phyloP scores from a whole-genome alignment of 1,140 invertebrate genomes.

The Drosophila willistoni region DNA sequence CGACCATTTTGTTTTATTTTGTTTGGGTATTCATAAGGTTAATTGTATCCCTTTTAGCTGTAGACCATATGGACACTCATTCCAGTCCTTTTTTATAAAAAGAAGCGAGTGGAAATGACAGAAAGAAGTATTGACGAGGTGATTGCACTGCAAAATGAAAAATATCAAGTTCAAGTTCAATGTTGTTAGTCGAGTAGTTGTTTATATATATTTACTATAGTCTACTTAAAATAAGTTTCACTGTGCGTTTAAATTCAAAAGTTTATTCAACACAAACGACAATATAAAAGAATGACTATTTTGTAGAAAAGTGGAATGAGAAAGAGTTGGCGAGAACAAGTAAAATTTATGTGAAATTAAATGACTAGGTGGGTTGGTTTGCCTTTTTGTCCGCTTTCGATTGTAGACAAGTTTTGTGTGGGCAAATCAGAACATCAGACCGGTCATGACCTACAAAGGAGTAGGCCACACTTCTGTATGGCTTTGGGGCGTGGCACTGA shows the following conservation, averaged over 20 bases:
- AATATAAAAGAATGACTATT: slow-evolving; percentile 4
- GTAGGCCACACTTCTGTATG: slow-evolving; percentile 40
- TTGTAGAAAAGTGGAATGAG: neutral
- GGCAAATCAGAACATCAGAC: slow-evolving; percentile 20
- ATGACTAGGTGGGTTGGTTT: slow-evolving; percentile 27
- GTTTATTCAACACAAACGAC: neutral
- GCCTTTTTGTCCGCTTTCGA: slow-evolving; percentile 3
- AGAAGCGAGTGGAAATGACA: too few species aligned
- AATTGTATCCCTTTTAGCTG: too few species aligned
- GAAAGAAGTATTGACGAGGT: too few species aligned
- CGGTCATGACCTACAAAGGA: slow-evolving; percentile 49
- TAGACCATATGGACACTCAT: too few species aligned
- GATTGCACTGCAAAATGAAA: too few species aligned
- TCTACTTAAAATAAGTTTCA: neutral
- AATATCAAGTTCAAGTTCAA: too few species aligned
- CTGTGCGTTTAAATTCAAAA: slow-evolving; percentile 36
- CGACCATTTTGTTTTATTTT: too few species aligned
- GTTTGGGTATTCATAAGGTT: too few species aligned
- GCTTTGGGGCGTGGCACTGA: slow-evolving; percentile 23
- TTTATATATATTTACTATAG: too few species aligned
- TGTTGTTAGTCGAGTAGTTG: too few species aligned
- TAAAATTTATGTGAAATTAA: slow-evolving; percentile 55
- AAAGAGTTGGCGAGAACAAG: slow-evolving; percentile 11
- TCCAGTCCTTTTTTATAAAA: too few species aligned
- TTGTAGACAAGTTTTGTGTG: slow-evolving; percentile 45